Percentiles rank a stretch among this genome's conserved stretches.
These are phyloP conservation scores for Mustelus asterias DNA, from an alignment of 2,113 vertebrate genomes.

Conservation along the genomic window DNA sequence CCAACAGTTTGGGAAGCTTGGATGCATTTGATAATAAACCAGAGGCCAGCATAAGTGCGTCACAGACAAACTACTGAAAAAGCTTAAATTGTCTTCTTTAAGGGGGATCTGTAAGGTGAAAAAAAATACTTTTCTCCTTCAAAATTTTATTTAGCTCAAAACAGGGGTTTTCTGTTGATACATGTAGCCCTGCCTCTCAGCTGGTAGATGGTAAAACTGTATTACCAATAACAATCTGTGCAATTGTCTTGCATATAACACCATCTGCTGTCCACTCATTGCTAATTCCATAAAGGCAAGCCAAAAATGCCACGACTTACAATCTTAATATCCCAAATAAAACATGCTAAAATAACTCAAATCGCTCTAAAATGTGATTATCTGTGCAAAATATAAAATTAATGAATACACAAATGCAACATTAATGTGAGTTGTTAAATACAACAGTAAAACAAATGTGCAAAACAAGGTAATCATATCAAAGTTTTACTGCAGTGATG, in stretches of 20 bases:
- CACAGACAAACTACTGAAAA: neutral
- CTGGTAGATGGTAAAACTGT: neutral
- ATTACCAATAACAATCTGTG: constrained; percentile 13
- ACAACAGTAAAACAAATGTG: constrained; percentile 30
- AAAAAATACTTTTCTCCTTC: neutral
- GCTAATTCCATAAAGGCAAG: neutral
- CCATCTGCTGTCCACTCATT: neutral
- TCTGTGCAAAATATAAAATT: constrained; percentile 36
- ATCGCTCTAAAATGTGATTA: constrained; percentile 22
- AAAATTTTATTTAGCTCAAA: neutral
- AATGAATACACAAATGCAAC: neutral
- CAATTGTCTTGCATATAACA: constrained; percentile 19
- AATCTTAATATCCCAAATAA: neutral
- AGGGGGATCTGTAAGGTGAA: neutral
- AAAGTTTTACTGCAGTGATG: constrained; percentile 19
- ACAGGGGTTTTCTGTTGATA: neutral
- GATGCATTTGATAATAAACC: neutral
- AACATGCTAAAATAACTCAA: constrained; percentile 12
- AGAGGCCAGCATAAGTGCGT: neutral
- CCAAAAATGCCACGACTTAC: neutral
- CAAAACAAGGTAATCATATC: constrained; percentile 28
- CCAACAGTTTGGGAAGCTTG: neutral
- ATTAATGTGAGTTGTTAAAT: constrained; percentile 33
- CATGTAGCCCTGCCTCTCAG: neutral
- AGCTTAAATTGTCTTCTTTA: neutral